A percentile compares a stretch with the other conserved stretches of the same genome.
phyloP scores from a whole-genome alignment of 2,113 vertebrate genomes.

The Cephalopholis sonnerati region DNA sequence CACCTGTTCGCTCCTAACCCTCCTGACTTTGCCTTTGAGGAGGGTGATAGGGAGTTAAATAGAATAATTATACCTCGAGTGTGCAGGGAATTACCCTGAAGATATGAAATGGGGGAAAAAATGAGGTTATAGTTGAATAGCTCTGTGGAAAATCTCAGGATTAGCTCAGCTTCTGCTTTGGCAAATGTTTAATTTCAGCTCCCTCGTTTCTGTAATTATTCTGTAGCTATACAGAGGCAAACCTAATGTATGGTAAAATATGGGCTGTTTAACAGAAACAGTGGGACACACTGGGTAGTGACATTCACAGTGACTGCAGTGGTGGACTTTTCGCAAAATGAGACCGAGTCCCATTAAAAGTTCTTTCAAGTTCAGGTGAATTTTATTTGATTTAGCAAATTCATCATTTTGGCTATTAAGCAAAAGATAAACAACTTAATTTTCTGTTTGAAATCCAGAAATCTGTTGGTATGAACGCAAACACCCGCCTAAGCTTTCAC shows the following conservation, averaged over 20 bases:
- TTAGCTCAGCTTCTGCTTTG: constrained; percentile 52
- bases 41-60: constrained; percentile 49
- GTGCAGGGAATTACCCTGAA: constrained; percentile 52
- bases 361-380: not conserved
- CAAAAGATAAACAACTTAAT: not conserved
- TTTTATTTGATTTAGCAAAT: not conserved
- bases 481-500: not conserved
- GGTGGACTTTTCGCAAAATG: not conserved
- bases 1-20: constrained; percentile 65
- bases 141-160: constrained; percentile 52
- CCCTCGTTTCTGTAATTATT: constrained; percentile 44
- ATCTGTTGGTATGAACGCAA: not conserved
- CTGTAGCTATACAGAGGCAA: constrained; percentile 33
- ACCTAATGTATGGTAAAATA: constrained; percentile 59
- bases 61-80: constrained; percentile 52
- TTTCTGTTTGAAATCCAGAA: constrained; percentile 4
- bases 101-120: constrained; percentile 42
- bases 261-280: constrained; percentile 57
- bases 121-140: constrained; percentile 31
- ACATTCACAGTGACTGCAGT: constrained; percentile 29
- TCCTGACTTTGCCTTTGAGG: constrained; percentile 55
- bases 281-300: constrained; percentile 26
- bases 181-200: constrained; percentile 50
- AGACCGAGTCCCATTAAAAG: not conserved
- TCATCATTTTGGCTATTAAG: not conserved